These are phyloP conservation scores for Anniella stebbinsi DNA, from an alignment of 2,797 vertebrate genomes.

Conservation along the genomic window DNA sequence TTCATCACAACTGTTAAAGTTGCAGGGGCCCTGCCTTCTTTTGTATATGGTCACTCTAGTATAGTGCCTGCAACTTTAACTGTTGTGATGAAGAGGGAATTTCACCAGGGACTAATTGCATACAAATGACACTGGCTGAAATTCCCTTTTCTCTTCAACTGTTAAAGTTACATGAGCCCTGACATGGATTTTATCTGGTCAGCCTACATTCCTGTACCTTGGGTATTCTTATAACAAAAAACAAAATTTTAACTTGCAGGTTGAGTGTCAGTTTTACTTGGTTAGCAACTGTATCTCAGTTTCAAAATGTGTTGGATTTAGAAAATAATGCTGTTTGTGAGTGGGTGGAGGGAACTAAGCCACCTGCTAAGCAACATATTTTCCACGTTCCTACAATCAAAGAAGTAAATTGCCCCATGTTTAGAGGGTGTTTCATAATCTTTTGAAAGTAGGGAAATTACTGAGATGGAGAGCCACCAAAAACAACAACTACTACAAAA, in stretches of 20 bases:
- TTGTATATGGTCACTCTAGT: too few relatives aligned
- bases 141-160: too few relatives aligned
- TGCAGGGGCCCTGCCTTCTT: too few relatives aligned
- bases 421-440: neutral
- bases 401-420: neutral
- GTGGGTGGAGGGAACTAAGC: neutral
- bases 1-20: too few relatives aligned
- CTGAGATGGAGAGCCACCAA: constrained; percentile 2
- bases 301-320: neutral
- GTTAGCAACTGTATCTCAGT: neutral
- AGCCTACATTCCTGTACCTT: too few relatives aligned
- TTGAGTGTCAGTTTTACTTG: neutral
- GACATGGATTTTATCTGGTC: too few relatives aligned
- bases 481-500: neutral
- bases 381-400: neutral
- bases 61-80: too few relatives aligned
- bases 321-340: neutral
- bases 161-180: too few relatives aligned
- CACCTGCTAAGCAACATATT: neutral
- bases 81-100: too few relatives aligned
- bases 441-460: constrained; percentile 27
- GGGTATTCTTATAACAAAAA: neutral
- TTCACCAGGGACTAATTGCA: too few relatives aligned
- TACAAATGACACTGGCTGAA: too few relatives aligned
- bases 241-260: neutral